Evolutionary conservation across 1,140 invertebrate species (phyloP), one percentile per base, ranked within the genome.

Genomic region (Potamilus streckersoni): DNA sequence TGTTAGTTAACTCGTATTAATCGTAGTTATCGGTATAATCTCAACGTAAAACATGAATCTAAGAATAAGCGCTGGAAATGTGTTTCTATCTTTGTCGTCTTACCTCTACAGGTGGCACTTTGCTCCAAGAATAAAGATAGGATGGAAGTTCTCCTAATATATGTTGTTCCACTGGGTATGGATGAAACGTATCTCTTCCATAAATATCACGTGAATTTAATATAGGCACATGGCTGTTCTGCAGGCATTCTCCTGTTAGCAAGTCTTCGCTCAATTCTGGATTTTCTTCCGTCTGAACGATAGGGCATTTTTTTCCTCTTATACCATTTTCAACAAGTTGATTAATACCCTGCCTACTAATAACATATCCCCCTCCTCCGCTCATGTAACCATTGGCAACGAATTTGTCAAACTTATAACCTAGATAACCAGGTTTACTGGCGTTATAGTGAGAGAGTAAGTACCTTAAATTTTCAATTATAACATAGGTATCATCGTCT

Each of bases 241-340:
- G 93, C 77, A 99, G 87, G 86, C 97, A 98, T 86, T 94, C 95
- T 83, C 96, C 96, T 91, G 98, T 96, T 89, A 97, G 96, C 0
- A 96, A 96, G 88, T 98, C 97, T 88, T 98, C 96, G 1, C 95
- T 76, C n/a, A 65, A 65, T 76, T 76, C 74, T 57, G 69, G 69
- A 68, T 73, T 65, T 17, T 73, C 57, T 38, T 59, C 93, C 16
- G 95, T 96, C 19, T 91, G 92, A 77, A 93, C 91, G 73, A 93
- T 93, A 59, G 91, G 57, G 71, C 80, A 84, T 56, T 57, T 23
- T 19, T 92, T 91, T 19, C 92, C 72, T 20, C 5, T 90, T 80
- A 96, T 91, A 1, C 92, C 77, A 27, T 71, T 73, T 57, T 65
- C 71, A 15, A 72, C 79, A 59, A 80, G 74, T 60, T 73, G 49